Conservation (phyloP, 2,113 vertebrate genomes). For the Pogona vitticeps region DNA sequence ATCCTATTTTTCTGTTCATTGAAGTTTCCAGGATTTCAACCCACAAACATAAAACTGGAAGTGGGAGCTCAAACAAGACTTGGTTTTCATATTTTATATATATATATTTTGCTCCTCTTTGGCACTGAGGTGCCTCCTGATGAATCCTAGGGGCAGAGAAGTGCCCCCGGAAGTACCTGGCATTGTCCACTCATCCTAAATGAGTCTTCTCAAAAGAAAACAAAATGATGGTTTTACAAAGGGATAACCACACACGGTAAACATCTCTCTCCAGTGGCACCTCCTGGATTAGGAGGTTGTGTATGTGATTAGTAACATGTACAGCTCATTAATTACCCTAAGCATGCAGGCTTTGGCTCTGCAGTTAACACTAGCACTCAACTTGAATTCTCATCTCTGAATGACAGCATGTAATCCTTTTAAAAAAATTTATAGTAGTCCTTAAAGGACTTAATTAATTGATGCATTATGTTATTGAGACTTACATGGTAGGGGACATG, state of each 20-base stretch:
- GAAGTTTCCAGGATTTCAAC: too few species aligned
- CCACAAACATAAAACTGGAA: too few species aligned
- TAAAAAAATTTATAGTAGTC: constrained; percentile 53
- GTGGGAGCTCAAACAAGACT: too few species aligned
- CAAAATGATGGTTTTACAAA: not conserved
- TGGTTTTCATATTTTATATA: too few species aligned
- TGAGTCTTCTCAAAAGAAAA: not conserved
- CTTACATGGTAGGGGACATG: not conserved
- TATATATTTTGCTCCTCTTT: too few species aligned
- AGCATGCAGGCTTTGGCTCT: constrained; percentile 41
- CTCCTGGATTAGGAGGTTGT: constrained; percentile 21
- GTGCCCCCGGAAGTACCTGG: too few species aligned
- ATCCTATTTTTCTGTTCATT: too few species aligned
- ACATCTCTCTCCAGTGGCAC: not conserved
- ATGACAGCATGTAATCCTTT: constrained; percentile 30
- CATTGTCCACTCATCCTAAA: too few species aligned
- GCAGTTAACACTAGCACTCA: constrained; percentile 21
- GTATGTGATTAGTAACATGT: constrained; percentile 56
- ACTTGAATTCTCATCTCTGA: constrained; percentile 46
- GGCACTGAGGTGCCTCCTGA: too few species aligned
- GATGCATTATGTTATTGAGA: constrained; percentile 38
- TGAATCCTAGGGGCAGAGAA: too few species aligned
- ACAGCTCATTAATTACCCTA: constrained; percentile 42
- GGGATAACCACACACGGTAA: not conserved
- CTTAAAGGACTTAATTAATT: constrained; percentile 49